phyloP scores from a whole-genome alignment of 2,113 vertebrate genomes.

The Megaptera novaeangliae region DNA sequence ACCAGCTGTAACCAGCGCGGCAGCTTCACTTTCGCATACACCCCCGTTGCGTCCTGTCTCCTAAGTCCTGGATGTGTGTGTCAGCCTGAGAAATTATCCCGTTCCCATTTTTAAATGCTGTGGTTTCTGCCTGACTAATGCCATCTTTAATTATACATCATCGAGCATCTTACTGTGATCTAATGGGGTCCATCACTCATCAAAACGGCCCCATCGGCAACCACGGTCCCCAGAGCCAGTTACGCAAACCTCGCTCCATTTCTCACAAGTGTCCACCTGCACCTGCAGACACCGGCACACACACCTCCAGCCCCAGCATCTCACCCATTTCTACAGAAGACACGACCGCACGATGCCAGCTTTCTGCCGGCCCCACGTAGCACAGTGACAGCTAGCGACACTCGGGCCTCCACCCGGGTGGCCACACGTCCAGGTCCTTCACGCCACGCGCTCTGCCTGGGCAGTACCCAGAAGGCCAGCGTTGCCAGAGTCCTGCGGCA shows the following conservation, averaged over 20 bases:
- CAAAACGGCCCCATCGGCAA: slow-evolving; percentile 57
- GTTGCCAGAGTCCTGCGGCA: neutral
- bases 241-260: slow-evolving; percentile 21
- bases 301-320: neutral
- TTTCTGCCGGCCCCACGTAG: neutral
- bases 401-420: neutral
- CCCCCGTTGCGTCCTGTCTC: neutral
- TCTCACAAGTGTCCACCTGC: neutral
- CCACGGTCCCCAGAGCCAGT: slow-evolving; percentile 49
- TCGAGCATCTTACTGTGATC: slow-evolving; percentile 56
- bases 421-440: neutral
- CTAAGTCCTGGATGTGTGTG: neutral
- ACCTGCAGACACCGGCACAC: neutral
- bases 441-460: rapidly evolving
- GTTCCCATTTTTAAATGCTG: slow-evolving; percentile 45
- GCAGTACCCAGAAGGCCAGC: neutral
- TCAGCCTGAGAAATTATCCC: slow-evolving; percentile 29
- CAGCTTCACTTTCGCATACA: neutral
- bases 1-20: slow-evolving; percentile 6
- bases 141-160: slow-evolving; percentile 67
- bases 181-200: slow-evolving; percentile 66
- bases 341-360: rapidly evolving
- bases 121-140: slow-evolving; percentile 62
- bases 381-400: neutral
- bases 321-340: neutral